A percentile compares a stretch with the other conserved stretches of the same genome.
phyloP scores from a whole-genome alignment of 2,113 vertebrate species.

The Plecturocebus donacophilus region DNA sequence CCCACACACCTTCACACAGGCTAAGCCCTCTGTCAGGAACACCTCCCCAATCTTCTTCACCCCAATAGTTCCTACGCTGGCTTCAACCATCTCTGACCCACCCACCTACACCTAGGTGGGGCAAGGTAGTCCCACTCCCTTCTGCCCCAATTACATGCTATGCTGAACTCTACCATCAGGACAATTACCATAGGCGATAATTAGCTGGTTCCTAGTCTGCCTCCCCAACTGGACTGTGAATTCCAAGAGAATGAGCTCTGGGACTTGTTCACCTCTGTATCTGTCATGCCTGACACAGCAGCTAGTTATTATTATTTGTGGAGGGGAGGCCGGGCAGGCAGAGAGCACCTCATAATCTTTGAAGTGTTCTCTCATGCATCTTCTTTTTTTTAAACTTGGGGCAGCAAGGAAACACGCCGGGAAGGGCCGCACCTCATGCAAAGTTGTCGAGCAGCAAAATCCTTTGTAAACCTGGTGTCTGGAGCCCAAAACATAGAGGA shows the following conservation, averaged over 20 bases:
- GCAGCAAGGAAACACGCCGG: not conserved
- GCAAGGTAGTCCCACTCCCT: not conserved
- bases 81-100: not conserved
- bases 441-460: not conserved
- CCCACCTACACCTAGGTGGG: not conserved
- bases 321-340: not conserved
- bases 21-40: not conserved
- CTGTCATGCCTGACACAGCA: not conserved
- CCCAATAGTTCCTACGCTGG: accelerated
- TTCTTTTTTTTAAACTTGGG: not conserved
- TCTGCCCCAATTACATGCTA: not conserved
- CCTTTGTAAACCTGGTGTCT: not conserved
- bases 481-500: not conserved
- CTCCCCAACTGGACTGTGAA: not conserved
- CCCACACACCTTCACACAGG: accelerated
- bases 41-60: not conserved
- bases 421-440: not conserved
- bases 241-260: not conserved
- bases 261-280: not conserved
- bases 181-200: not conserved
- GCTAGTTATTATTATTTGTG: not conserved
- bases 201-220: not conserved
- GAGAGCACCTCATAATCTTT: not conserved
- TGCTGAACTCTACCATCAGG: not conserved
- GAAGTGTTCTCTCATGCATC: not conserved